Evolutionary conservation across 1,140 invertebrate genomes (phyloP).

Genomic region (Sitophilus oryzae): DNA sequence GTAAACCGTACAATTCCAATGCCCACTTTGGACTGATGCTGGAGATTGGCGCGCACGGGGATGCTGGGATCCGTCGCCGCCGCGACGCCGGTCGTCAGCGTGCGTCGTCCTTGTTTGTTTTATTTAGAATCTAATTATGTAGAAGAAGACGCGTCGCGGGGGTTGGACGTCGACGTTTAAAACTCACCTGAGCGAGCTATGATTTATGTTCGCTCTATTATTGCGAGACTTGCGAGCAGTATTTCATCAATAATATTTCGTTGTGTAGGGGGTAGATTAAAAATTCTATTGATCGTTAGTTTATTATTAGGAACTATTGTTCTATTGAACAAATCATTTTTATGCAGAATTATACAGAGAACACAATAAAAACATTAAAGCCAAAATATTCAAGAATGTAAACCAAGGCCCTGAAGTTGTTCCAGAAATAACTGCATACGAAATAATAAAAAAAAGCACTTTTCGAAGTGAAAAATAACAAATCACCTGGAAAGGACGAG

Average conservation of each 20-base stretch:
- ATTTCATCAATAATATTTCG: background rate
- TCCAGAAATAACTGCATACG: too few species aligned
- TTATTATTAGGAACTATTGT: too few species aligned
- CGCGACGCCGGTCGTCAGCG: constrained; percentile 16
- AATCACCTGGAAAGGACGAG: too few species aligned
- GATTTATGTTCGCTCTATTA: constrained; percentile 6
- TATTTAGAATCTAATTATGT: background rate
- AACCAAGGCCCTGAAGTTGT: too few species aligned
- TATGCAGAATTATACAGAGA: too few species aligned
- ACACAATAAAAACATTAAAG: too few species aligned
- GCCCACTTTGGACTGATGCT: constrained; percentile 24
- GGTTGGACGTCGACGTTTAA: constrained; percentile 3
- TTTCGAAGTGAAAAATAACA: too few species aligned
- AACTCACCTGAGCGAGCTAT: constrained; percentile 22
- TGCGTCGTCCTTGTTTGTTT: constrained; percentile 11
- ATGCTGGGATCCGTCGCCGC: constrained; percentile 24
- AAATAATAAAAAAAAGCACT: too few species aligned
- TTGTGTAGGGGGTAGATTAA: background rate
- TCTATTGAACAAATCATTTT: too few species aligned
- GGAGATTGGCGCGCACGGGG: constrained; percentile 19
- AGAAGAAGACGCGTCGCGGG: constrained; percentile 1
- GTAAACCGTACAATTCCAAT: constrained; percentile 20
- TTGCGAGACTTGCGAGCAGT: background rate
- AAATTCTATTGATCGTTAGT: background rate
- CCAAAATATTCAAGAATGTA: too few species aligned